A percentile compares a stretch with the other conserved stretches of the same genome.
Conservation (phyloP, 2,113 vertebrate species). For the Trogon surrucura region DNA sequence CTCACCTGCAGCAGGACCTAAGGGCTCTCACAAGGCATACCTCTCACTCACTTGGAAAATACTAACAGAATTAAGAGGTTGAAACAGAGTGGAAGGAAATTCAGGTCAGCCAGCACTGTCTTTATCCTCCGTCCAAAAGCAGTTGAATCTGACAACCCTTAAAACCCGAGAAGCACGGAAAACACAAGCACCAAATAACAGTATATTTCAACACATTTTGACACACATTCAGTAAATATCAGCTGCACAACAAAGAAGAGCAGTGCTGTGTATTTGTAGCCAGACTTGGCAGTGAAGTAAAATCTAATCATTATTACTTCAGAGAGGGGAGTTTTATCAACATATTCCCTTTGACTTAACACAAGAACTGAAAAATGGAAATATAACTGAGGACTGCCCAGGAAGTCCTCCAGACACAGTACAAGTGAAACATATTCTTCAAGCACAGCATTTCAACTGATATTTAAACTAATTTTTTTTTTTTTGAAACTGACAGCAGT, state of each 20-base stretch:
- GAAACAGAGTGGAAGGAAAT: background rate
- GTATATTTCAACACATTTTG: background rate
- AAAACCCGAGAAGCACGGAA: background rate
- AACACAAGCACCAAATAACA: background rate
- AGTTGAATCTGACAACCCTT: background rate
- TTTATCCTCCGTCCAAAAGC: background rate
- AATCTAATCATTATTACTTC: background rate
- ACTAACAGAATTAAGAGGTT: background rate
- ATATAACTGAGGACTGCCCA: background rate
- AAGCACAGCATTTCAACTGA: background rate
- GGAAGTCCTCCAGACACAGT: background rate
- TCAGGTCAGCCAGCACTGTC: background rate
- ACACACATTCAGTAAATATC: background rate
- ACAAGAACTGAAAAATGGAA: background rate
- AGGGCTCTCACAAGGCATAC: background rate
- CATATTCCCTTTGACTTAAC: background rate
- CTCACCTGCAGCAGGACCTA: background rate
- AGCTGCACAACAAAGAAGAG: background rate
- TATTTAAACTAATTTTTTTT: background rate
- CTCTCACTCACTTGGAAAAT: background rate
- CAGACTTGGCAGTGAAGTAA: background rate
- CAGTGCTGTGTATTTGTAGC: background rate
- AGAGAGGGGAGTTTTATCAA: background rate
- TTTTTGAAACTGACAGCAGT: background rate
- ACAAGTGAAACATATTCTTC: background rate